Evolutionary conservation across 2,888 invertebrate genomes (phyloP).

Genomic region (Erebia epiphron): DNA sequence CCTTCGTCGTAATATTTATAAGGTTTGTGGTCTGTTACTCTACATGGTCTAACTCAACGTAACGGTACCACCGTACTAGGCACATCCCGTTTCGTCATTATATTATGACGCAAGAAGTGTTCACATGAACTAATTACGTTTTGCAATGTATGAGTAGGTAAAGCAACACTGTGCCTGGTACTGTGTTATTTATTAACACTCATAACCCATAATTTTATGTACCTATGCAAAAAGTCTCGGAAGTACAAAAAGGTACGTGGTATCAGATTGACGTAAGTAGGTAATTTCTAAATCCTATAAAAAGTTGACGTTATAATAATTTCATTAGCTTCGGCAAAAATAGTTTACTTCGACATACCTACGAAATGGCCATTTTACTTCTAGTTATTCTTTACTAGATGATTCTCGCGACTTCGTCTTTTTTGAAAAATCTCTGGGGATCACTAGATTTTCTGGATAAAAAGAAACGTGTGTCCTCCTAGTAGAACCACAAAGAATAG

Average conservation of each 20-base stretch:
- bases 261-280: slow-evolving; percentile 7
- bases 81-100: slow-evolving; percentile 22
- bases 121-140: slow-evolving; percentile 10
- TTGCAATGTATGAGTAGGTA: not conserved
- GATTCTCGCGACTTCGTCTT: too few relatives aligned
- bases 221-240: not conserved
- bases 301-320: too few relatives aligned
- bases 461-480: too few relatives aligned
- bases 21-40: not conserved
- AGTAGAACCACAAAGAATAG: too few relatives aligned
- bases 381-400: too few relatives aligned
- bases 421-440: too few relatives aligned
- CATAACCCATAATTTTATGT: not conserved
- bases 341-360: too few relatives aligned
- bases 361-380: too few relatives aligned
- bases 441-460: too few relatives aligned
- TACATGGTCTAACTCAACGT: not conserved
- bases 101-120: slow-evolving; percentile 30
- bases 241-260: slow-evolving; percentile 5
- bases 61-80: too few relatives aligned
- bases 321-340: too few relatives aligned
- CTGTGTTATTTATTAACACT: not conserved
- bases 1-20: too few relatives aligned
- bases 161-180: not conserved
- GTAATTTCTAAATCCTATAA: not conserved